Evolutionary conservation across 2,113 vertebrate genomes (phyloP), one percentile per base, ranked within the genome.

Genomic region (Gopherus flavomarginatus): DNA sequence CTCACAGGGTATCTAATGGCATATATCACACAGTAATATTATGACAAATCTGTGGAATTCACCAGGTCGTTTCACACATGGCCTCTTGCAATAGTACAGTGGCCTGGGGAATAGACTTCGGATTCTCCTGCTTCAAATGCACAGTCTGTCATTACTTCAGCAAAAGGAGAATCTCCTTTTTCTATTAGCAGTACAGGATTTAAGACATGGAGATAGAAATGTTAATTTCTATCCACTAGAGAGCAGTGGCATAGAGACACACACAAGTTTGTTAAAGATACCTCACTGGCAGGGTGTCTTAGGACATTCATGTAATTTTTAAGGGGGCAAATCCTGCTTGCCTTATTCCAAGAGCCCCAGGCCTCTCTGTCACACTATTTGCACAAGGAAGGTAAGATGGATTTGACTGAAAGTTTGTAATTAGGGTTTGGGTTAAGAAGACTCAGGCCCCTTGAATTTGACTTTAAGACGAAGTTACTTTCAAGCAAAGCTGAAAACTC

Each of bases 241-340:
- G n/a, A 77, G 7, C 7, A 65, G 47, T 29, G 54, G 11, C 38
- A 11, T 3, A 77, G 11, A 44, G 24, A 77, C 22, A 77, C 22
- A 21, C 35, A n/a, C 12, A 44, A 12, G 21, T 44, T 77, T 42
- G 38, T 42, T 12, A 44, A n/a, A 77, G 72, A 42, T 77, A 44
- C 38, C 6, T n/a, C 26, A 54, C 77, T 12, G 11, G 26, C 14
- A 13, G 11, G 52, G 31, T 53, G 52, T 47, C 72, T 59, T 1
- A 1, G 57, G 27, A n/a, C 31, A 4, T 5, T 3, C 3, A 5
- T 1, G 22, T 0, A 1, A 21, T 49, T 77, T 50, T 8, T 38
- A 82, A 54, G 53, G 62, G 21, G n/a, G 21, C 19, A 77, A 42
- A 77, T 77, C 38, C 11, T 44, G 38, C 72, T 44, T 14, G 47